Conservation (phyloP, 1,140 invertebrate genomes). For the Drosophila funebris region DNA sequence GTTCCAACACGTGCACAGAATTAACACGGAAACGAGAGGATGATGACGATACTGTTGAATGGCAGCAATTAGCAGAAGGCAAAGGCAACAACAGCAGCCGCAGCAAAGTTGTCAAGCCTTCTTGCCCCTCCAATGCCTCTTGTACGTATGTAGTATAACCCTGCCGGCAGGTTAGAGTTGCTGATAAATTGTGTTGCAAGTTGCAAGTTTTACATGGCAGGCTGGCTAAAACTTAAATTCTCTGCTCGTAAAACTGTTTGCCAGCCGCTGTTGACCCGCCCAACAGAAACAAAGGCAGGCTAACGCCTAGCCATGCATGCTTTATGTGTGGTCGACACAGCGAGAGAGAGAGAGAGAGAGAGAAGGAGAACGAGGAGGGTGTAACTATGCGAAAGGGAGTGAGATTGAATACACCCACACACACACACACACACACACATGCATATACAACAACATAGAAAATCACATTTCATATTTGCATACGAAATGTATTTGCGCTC, state of each 20-base stretch:
- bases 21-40: conserved; percentile 50
- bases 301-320: conserved; percentile 50
- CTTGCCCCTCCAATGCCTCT: neutral
- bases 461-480: conserved; percentile 79
- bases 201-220: neutral
- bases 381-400: neutral
- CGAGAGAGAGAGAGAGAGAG: neutral
- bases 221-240: conserved; percentile 34
- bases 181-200: conserved; percentile 35
- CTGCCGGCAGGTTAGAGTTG: neutral
- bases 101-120: conserved; percentile 40
- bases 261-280: conserved; percentile 9
- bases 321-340: conserved; percentile 39
- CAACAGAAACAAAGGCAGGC: neutral
- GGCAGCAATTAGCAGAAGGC: conserved; percentile 65
- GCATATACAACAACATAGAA: conserved; percentile 48
- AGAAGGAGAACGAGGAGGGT: neutral
- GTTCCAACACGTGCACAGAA: conserved; percentile 64
- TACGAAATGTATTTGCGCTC: conserved; percentile 79
- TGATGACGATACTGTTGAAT: conserved; percentile 43
- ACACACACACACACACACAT: neutral
- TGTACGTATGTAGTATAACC: neutral
- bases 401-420: neutral
- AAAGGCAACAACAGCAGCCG: conserved; percentile 7
- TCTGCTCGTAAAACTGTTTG: neutral